Evolutionary conservation across 1,140 invertebrate genomes (phyloP).

Genomic region (Plectus sambesii): DNA sequence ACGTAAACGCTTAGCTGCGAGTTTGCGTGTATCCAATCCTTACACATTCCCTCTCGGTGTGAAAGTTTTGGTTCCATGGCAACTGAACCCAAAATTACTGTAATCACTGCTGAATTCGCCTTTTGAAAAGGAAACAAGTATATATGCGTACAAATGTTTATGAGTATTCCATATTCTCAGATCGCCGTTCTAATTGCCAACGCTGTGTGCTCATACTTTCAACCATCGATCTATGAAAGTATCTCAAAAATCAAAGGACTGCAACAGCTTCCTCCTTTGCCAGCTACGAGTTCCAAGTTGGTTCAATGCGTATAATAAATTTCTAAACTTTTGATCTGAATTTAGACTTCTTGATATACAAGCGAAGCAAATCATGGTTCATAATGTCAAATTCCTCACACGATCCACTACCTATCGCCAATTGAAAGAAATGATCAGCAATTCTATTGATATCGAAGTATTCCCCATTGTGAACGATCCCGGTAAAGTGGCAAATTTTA

Average conservation of each 20-base stretch:
- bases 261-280: slow-evolving; percentile 69
- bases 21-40: no score
- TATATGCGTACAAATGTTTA: slow-evolving; percentile 9
- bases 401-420: slow-evolving; percentile 33
- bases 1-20: no score
- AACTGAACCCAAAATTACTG: no score
- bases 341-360: slow-evolving; percentile 37
- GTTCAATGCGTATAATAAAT: slow-evolving; percentile 4
- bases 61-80: no score
- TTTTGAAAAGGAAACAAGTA: no score
- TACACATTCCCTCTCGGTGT: background rate
- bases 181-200: slow-evolving; percentile 85
- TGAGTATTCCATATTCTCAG: slow-evolving; percentile 25
- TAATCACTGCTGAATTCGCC: no score
- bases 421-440: slow-evolving; percentile 25
- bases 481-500: no score
- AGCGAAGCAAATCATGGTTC: slow-evolving; percentile 39
- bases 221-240: slow-evolving; percentile 94
- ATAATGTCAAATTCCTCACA: slow-evolving; percentile 20
- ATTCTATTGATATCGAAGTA: slow-evolving; percentile 25
- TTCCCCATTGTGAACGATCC: slow-evolving; percentile 39
- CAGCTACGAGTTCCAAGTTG: slow-evolving; percentile 24
- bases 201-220: slow-evolving; percentile 76
- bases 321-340: slow-evolving; percentile 15
- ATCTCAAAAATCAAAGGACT: slow-evolving; percentile 94